A percentile compares a stretch with the other conserved stretches of the same genome.
Conservation (phyloP, 92 coral and sea anemone species). For the Zoanthus solanderi region DNA sequence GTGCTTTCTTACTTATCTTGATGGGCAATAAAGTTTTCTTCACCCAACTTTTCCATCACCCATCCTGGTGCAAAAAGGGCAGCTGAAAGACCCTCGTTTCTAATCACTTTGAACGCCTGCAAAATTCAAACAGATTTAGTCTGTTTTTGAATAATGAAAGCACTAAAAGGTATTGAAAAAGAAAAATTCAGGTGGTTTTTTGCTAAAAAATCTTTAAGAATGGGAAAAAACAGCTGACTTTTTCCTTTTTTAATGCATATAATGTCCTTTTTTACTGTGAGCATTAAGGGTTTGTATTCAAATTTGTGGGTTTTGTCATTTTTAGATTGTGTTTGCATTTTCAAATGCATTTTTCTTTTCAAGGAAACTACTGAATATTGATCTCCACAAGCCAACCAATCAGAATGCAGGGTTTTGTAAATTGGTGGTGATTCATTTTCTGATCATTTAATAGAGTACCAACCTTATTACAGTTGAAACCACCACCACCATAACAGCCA, state of each 20-base stretch:
- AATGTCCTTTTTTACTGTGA: too few species aligned
- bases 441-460: not conserved
- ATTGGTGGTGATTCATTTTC: too few species aligned
- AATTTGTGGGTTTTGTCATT: too few species aligned
- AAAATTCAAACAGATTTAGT: not conserved
- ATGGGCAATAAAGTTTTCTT: conserved; percentile 73
- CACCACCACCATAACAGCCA: conserved; percentile 98
- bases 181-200: not conserved
- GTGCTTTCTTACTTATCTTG: conserved; percentile 79
- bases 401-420: too few species aligned
- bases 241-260: too few species aligned
- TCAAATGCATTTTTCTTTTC: too few species aligned
- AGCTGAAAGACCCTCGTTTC: conserved; percentile 84
- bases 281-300: too few species aligned
- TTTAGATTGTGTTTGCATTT: too few species aligned
- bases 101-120: conserved; percentile 90
- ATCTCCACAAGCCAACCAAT: too few species aligned
- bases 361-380: too few species aligned
- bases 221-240: too few species aligned
- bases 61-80: conserved; percentile 99
- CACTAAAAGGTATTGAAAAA: not conserved
- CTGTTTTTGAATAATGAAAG: not conserved
- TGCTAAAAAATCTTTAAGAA: not conserved
- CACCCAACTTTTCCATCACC: conserved; percentile 90
- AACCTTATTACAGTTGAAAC: conserved; percentile 90